phyloP scores from a whole-genome alignment of 2,888 invertebrate species.

The Lysandra bellargus region DNA sequence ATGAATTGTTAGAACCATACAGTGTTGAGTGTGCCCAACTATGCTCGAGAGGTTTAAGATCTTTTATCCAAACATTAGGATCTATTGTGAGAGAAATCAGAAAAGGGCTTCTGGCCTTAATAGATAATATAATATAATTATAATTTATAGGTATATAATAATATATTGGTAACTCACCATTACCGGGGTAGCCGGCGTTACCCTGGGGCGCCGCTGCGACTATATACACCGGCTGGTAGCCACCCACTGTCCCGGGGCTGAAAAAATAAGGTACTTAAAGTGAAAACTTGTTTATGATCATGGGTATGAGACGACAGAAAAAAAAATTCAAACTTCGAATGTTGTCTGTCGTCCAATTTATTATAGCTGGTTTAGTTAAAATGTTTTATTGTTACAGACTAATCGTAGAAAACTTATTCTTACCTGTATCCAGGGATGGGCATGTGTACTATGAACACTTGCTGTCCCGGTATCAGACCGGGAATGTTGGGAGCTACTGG shows the following conservation, averaged over 20 bases:
- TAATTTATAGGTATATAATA: no score
- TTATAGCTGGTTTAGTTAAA: no score
- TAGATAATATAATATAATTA: no score
- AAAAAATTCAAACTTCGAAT: neutral
- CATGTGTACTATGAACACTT: slow-evolving; percentile 82
- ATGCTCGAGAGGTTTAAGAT: no score
- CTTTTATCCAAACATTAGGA: no score
- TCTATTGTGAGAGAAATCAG: no score
- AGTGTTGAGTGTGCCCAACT: no score
- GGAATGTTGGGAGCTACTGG: slow-evolving; percentile 66
- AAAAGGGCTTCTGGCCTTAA: no score
- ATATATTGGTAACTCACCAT: slow-evolving; percentile 45
- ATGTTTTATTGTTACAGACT: no score
- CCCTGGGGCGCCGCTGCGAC: slow-evolving; percentile 67
- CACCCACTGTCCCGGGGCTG: slow-evolving; percentile 68
- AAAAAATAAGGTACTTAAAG: slow-evolving; percentile 12
- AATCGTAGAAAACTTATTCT: neutral
- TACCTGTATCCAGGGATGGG: slow-evolving; percentile 70
- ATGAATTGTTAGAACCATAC: no score
- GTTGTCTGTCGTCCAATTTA: neutral
- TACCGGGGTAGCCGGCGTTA: slow-evolving; percentile 52
- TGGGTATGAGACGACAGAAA: neutral
- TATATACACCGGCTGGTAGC: slow-evolving; percentile 71
- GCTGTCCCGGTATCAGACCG: slow-evolving; percentile 72
- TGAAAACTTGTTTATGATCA: neutral